Evolutionary conservation across 2,888 invertebrate species (phyloP).

Genomic region (Automeris io): DNA sequence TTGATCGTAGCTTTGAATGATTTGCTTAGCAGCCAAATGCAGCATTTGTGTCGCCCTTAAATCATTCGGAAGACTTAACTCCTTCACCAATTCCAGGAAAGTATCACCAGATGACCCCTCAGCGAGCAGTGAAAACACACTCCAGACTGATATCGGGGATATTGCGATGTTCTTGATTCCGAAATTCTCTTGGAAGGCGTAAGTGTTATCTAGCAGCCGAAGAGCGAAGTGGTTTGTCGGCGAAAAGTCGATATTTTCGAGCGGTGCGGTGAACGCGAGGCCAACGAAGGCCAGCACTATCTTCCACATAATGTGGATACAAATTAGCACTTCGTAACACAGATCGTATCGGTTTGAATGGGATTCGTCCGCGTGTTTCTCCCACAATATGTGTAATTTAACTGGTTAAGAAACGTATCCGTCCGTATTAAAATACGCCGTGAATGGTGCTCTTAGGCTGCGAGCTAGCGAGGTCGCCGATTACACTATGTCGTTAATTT

Average conservation of each 20-base stretch:
- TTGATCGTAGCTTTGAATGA: slow-evolving; percentile 39
- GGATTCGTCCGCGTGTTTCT: slow-evolving; percentile 40
- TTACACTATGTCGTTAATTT: neutral
- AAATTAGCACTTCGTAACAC: slow-evolving; percentile 18
- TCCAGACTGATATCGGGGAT: slow-evolving; percentile 65
- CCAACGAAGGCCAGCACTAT: slow-evolving; percentile 22
- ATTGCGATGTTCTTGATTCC: slow-evolving; percentile 51
- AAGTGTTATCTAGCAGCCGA: slow-evolving; percentile 52
- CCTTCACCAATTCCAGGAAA: slow-evolving; percentile 50
- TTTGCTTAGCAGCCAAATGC: slow-evolving; percentile 40
- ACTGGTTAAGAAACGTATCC: slow-evolving; percentile 45
- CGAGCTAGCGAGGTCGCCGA: slow-evolving; percentile 6
- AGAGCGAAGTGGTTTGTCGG: slow-evolving; percentile 56
- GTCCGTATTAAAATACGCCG: slow-evolving; percentile 8
- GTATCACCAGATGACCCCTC: slow-evolving; percentile 64
- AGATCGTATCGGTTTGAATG: slow-evolving; percentile 41
- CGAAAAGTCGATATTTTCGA: slow-evolving; percentile 35
- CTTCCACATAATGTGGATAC: slow-evolving; percentile 30
- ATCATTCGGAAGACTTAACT: slow-evolving; percentile 48
- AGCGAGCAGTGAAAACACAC: slow-evolving; percentile 54
- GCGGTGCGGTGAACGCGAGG: slow-evolving; percentile 40
- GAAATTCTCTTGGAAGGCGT: slow-evolving; percentile 53
- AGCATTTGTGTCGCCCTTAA: slow-evolving; percentile 47
- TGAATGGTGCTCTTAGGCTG: slow-evolving; percentile 5
- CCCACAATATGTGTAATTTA: slow-evolving; percentile 47